Evolutionary conservation across 2,797 vertebrate genomes (phyloP), one percentile per base, ranked within the genome.

Genomic region (Macropodus opercularis): DNA sequence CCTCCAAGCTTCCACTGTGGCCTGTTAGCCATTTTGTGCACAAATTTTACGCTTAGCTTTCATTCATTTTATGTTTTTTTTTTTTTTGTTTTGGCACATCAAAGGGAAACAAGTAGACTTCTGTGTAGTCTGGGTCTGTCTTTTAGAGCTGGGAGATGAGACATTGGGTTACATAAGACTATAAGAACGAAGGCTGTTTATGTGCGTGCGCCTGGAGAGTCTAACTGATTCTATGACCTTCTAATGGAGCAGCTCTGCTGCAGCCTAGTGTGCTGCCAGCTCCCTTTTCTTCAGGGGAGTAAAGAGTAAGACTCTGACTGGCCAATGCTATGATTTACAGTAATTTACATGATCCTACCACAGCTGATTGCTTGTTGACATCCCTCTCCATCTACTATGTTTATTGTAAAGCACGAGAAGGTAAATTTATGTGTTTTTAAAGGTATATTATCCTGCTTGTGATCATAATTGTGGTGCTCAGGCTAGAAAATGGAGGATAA

Each of bases 161-260:
- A 87, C 83, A 59, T 75, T 65, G 69, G 54, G 50, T 88, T 88
- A 85, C 74, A 61, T 82, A 83, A 90, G 79, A 57, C 29, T 23
- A n/a, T 54, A 66, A 74, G 66, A 67, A 32, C 17, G 40, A 79
- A 64, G 60, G 41, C 68, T 78, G 84, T 85, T 79, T 77, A 64
- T 72, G 42, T 36, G 46, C 29, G 65, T 32, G 70, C 1, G 72
- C 62, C 80, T 85, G 74, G 63, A 83, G 57, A 79, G 71, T 38
- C 67, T 85, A 77, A 77, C 56, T 75, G 80, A 84, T 81, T 69
- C 63, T 36, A 63, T 66, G 63, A 69, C 58, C 62, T 52, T 69
- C 66, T 84, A 76, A 82, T 79, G 75, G 77, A 74, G 75, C 62
- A 29, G 79, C 64, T 81, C 63, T 6, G 13, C 47, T 9, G 48